A percentile compares a stretch with the other conserved stretches of the same genome.
phyloP scores from a whole-genome alignment of 2,113 vertebrate species.

The Siniperca knerii region DNA sequence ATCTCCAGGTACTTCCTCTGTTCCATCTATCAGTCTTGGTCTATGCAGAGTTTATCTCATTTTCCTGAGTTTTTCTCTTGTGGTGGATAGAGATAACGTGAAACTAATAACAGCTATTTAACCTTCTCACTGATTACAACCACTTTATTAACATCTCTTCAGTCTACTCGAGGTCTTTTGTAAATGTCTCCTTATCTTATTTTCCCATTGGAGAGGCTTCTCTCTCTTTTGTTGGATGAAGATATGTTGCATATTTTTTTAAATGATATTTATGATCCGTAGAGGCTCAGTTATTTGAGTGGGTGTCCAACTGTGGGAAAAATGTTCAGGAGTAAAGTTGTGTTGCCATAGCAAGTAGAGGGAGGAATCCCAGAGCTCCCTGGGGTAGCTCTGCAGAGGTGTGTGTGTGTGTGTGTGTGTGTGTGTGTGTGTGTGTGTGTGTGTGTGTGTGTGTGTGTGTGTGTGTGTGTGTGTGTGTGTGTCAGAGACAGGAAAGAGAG shows the following conservation, averaged over 20 bases:
- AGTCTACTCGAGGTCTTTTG: background rate
- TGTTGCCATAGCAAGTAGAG: conserved; percentile 54
- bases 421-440: background rate
- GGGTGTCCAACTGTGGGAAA: conserved; percentile 12
- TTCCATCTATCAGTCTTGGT: background rate
- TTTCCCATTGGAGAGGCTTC: background rate
- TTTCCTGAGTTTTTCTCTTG: conserved; percentile 7
- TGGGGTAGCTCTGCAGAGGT: conserved; percentile 17
- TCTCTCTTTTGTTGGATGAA: background rate
- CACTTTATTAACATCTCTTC: conserved; percentile 5
- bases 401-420: background rate
- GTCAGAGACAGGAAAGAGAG: background rate
- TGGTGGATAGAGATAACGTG: background rate
- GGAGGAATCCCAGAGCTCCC: conserved; percentile 45
- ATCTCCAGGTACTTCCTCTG: conserved; percentile 10
- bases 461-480: background rate
- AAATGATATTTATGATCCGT: conserved; percentile 35
- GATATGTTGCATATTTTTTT: conserved; percentile 3
- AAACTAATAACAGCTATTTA: conserved; percentile 38
- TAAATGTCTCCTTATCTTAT: conserved; percentile 14
- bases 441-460: conserved; percentile 2
- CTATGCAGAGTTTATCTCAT: background rate
- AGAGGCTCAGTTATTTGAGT: conserved; percentile 26
- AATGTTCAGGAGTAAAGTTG: conserved; percentile 13
- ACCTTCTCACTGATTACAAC: conserved; percentile 7